Percentiles rank a stretch among this genome's conserved stretches.
Conservation (phyloP, 1,140 invertebrate genomes). For the Idris sp. region DNA sequence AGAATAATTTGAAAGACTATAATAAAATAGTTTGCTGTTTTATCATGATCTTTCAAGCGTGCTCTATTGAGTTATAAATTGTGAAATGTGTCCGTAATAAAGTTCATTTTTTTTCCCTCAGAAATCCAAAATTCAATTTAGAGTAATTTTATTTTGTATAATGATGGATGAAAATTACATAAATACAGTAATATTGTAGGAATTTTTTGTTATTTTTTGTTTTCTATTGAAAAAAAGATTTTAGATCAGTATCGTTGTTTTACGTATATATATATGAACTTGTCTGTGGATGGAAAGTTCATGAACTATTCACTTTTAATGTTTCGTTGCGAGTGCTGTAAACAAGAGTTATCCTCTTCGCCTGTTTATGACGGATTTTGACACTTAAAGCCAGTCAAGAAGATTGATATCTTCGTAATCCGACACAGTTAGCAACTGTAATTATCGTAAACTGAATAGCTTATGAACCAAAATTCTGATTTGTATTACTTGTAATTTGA, state of each 20-base stretch:
- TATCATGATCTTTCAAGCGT: conserved; percentile 39
- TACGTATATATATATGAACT: conserved; percentile 23
- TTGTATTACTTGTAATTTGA: conserved; percentile 32
- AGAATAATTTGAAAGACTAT: conserved; percentile 16
- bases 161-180: conserved; percentile 18
- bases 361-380: conserved; percentile 34
- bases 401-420: conserved; percentile 44
- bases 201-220: no score
- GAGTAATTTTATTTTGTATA: conserved; percentile 28
- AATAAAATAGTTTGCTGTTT: conserved; percentile 15
- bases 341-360: conserved; percentile 39
- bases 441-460: conserved; percentile 42
- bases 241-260: no score
- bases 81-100: conserved; percentile 29
- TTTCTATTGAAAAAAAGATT: no score
- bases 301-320: conserved; percentile 22
- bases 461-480: conserved; percentile 33
- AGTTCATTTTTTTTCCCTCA: conserved; percentile 14
- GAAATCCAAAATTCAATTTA: no score
- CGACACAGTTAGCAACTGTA: conserved; percentile 19
- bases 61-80: conserved; percentile 46
- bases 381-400: conserved; percentile 46
- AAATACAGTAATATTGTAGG: conserved; percentile 31
- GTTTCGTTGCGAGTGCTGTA: conserved; percentile 8
- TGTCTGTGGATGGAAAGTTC: conserved; percentile 30